Conservation (phyloP, 2,888 invertebrate genomes). For the Anorthoa munda region DNA sequence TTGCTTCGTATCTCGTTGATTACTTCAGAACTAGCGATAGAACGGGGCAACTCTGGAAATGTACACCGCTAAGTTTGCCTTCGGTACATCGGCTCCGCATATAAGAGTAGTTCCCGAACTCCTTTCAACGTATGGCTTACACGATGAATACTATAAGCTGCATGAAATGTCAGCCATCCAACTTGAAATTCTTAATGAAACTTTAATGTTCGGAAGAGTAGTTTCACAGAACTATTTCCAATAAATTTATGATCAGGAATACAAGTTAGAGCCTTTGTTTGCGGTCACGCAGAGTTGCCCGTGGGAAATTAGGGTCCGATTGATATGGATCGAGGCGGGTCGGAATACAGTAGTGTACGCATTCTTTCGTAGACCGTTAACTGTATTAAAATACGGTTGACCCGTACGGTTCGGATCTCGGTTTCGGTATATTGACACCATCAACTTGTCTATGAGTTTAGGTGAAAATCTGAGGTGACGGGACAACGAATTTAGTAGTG, state of each 20-base stretch:
- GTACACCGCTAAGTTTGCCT: conserved; percentile 75
- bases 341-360: conserved; percentile 72
- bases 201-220: conserved; percentile 46
- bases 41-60: conserved; percentile 72
- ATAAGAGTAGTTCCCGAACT: conserved; percentile 71
- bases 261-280: conserved; percentile 76
- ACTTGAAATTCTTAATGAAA: conserved; percentile 58
- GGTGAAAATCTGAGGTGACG: conserved; percentile 33
- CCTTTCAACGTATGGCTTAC: conserved; percentile 68
- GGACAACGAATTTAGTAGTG: conserved; percentile 14
- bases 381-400: conserved; percentile 60
- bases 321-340: conserved; percentile 74
- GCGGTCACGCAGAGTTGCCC: conserved; percentile 78
- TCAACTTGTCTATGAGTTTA: conserved; percentile 33
- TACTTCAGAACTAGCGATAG: conserved; percentile 78
- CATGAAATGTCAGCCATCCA: conserved; percentile 46
- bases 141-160: conserved; percentile 64
- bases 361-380: conserved; percentile 63
- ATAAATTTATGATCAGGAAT: conserved; percentile 75
- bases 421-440: conserved; percentile 38
- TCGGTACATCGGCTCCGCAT: conserved; percentile 62
- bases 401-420: conserved; percentile 20
- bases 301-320: conserved; percentile 82
- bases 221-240: conserved; percentile 58
- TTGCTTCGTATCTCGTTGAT: conserved; percentile 78